These are phyloP conservation scores for Hylaeus volcanicus DNA, from an alignment of 1,140 invertebrate species.

Conservation along the genomic window DNA sequence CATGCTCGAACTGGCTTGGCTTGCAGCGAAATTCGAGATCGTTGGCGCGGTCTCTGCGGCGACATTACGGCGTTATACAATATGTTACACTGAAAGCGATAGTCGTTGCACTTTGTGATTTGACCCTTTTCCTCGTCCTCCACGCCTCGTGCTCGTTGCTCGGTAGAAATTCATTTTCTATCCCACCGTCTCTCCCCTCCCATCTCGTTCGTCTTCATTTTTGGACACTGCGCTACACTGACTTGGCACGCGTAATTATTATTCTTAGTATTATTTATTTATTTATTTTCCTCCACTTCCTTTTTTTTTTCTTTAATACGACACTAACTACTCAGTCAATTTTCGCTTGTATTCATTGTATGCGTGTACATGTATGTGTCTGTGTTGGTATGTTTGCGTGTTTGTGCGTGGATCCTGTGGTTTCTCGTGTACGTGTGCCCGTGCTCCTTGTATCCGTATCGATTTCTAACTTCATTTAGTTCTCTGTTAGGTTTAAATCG, in stretches of 20 bases:
- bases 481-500: conserved; percentile 51
- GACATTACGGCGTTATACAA: conserved; percentile 71
- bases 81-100: conserved; percentile 79
- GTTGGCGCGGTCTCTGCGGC: conserved; percentile 48
- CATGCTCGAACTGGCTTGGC: neutral
- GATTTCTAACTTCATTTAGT: conserved; percentile 18
- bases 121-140: conserved; percentile 33
- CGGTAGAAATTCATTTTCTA: conserved; percentile 21
- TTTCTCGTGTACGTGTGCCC: conserved; percentile 18
- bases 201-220: neutral
- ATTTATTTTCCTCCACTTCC: conserved; percentile 26
- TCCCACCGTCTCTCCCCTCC: conserved; percentile 16
- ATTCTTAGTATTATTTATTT: conserved; percentile 40
- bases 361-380: neutral
- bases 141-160: conserved; percentile 13
- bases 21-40: conserved; percentile 31
- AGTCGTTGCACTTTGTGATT: conserved; percentile 71
- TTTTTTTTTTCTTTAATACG: conserved; percentile 59
- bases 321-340: conserved; percentile 74
- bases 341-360: conserved; percentile 57
- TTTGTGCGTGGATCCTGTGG: neutral
- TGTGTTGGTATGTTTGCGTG: neutral
- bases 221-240: conserved; percentile 55
- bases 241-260: conserved; percentile 72
- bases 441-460: neutral